A percentile compares a stretch with the other conserved stretches of the same genome.
Conservation (phyloP, 2,888 invertebrate genomes). For the Elgonia sp. region DNA sequence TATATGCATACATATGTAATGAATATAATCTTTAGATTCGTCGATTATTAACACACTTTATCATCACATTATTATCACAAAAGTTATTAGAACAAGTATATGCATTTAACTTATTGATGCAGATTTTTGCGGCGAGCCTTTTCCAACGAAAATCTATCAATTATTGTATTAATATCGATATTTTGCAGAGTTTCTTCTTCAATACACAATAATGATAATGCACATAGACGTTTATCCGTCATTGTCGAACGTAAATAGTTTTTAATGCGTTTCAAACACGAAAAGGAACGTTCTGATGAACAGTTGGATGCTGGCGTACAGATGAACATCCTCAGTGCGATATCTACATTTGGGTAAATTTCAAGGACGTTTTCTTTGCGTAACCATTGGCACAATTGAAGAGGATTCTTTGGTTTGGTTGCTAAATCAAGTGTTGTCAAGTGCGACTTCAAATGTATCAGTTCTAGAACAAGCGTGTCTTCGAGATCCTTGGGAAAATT, state of each 20-base stretch:
- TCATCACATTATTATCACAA: too few species aligned
- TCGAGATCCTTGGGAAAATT: too few species aligned
- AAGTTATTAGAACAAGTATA: too few species aligned
- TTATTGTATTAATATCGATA: neutral
- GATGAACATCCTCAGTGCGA: slow-evolving; percentile 33
- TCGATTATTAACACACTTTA: too few species aligned
- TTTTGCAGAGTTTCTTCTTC: neutral
- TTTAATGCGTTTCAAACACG: slow-evolving; percentile 55
- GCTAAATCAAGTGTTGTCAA: too few species aligned
- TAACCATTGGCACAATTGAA: neutral
- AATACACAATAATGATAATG: neutral
- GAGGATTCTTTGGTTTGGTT: too few species aligned
- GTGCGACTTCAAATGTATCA: too few species aligned
- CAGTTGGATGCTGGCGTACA: slow-evolving; percentile 46
- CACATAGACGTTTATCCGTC: neutral
- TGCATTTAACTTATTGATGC: too few species aligned
- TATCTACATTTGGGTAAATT: slow-evolving; percentile 24
- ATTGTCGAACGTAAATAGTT: slow-evolving; percentile 13
- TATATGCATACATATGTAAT: too few species aligned
- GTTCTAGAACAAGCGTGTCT: too few species aligned
- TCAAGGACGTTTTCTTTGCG: neutral
- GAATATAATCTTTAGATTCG: too few species aligned
- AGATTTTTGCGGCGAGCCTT: neutral
- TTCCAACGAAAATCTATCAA: neutral
- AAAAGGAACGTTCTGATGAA: slow-evolving; percentile 54